Conservation (phyloP, 2,888 invertebrate species). For the Emmelina monodactyla region DNA sequence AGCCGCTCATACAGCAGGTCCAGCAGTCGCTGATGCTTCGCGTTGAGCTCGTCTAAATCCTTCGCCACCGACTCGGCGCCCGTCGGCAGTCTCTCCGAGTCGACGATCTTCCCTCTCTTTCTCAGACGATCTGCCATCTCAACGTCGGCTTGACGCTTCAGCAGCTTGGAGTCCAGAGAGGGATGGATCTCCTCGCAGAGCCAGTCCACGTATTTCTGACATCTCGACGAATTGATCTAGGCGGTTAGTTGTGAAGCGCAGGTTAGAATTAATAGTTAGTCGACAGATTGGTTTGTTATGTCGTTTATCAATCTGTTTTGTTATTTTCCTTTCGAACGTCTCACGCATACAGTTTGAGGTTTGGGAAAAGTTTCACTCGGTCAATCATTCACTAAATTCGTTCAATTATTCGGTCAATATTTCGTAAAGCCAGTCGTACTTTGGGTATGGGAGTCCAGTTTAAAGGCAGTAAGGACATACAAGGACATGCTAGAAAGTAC, state of each 20-base stretch:
- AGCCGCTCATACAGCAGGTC: conserved; percentile 74
- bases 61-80: conserved; percentile 80
- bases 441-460: too few species aligned
- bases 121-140: conserved; percentile 43
- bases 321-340: neutral
- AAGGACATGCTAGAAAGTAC: too few species aligned
- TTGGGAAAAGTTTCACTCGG: neutral
- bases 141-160: conserved; percentile 46
- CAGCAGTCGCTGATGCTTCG: conserved; percentile 76
- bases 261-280: conserved; percentile 37
- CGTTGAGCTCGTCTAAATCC: conserved; percentile 83
- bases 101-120: conserved; percentile 29
- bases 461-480: too few species aligned
- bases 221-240: conserved; percentile 87
- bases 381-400: neutral
- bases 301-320: conserved; percentile 16
- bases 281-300: conserved; percentile 18
- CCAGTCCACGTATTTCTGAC: conserved; percentile 84
- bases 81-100: conserved; percentile 30
- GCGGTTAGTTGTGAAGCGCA: conserved; percentile 48
- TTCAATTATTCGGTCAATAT: too few species aligned
- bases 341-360: neutral
- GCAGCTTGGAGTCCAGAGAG: conserved; percentile 70
- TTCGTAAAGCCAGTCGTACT: too few species aligned
- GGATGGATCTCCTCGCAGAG: conserved; percentile 85